These are phyloP conservation scores for Amazona finschi DNA, from an alignment of 2,797 vertebrate genomes.

Conservation along the genomic window DNA sequence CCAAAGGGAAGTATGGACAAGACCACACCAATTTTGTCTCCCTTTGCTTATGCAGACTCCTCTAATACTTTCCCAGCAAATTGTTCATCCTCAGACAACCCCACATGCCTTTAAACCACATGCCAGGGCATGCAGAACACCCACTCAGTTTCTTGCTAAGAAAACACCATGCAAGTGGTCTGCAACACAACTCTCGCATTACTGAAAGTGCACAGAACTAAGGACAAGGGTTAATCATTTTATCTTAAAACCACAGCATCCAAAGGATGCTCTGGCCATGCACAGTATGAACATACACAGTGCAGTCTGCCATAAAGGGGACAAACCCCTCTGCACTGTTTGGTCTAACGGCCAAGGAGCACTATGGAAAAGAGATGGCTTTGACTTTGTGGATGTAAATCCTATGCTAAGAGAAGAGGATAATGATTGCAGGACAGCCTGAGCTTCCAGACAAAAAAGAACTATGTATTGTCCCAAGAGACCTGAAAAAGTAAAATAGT, in stretches of 20 bases:
- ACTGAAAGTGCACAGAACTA: background rate
- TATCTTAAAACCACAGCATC: background rate
- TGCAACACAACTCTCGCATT: background rate
- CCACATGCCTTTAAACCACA: background rate
- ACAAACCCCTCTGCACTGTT: background rate
- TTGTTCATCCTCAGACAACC: slow-evolving; percentile 32
- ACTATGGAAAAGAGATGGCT: background rate
- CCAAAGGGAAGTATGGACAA: background rate
- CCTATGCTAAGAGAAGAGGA: background rate
- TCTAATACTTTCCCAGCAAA: slow-evolving; percentile 5
- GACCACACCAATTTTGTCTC: background rate
- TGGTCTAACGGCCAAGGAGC: background rate
- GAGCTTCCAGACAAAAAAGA: background rate
- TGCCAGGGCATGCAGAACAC: slow-evolving; percentile 37
- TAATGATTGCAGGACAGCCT: background rate
- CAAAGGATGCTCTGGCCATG: background rate
- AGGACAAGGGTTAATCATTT: background rate
- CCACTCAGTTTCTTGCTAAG: slow-evolving; percentile 14
- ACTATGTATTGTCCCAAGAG: background rate
- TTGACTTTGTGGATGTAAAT: background rate
- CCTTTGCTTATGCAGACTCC: background rate
- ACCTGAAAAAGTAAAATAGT: background rate
- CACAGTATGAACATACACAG: background rate
- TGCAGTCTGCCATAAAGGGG: background rate
- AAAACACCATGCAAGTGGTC: background rate